Evolutionary conservation across 2,888 invertebrate species (phyloP).

Genomic region (Hirudinaria manillensis): DNA sequence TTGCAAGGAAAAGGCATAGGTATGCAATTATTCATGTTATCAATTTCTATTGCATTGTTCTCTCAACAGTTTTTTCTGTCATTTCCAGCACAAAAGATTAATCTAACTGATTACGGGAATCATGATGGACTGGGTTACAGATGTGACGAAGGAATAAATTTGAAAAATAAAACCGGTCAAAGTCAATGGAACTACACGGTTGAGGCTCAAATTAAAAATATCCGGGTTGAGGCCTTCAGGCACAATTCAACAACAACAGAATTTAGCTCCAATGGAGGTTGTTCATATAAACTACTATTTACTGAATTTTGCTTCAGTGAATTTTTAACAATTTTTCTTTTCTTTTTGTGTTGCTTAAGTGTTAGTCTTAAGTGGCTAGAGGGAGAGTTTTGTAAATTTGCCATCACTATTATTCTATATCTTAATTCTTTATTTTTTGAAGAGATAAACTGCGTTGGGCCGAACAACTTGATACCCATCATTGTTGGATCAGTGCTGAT

Average conservation of each 20-base stretch:
- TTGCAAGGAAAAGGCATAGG: background rate
- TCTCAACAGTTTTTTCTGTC: background rate
- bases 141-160: constrained; percentile 1
- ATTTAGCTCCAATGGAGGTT: constrained; percentile 26
- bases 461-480: constrained; percentile 25
- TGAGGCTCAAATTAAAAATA: background rate
- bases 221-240: constrained; percentile 24
- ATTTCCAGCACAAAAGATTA: background rate
- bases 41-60: background rate
- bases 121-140: constrained; percentile 15
- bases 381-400: background rate
- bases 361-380: background rate
- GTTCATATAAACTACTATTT: background rate
- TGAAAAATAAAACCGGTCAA: background rate
- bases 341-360: too few relatives aligned
- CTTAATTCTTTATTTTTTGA: background rate
- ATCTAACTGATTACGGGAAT: constrained; percentile 7
- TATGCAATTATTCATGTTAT: background rate
- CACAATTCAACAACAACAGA: constrained; percentile 14
- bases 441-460: background rate
- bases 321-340: background rate
- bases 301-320: background rate
- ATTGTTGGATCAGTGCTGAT: constrained; percentile 28
- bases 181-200: constrained; percentile 12
- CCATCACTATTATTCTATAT: background rate